Base-by-base conservation (phyloP, 2,113 vertebrate genomes). In the Otis tarda region DNA sequence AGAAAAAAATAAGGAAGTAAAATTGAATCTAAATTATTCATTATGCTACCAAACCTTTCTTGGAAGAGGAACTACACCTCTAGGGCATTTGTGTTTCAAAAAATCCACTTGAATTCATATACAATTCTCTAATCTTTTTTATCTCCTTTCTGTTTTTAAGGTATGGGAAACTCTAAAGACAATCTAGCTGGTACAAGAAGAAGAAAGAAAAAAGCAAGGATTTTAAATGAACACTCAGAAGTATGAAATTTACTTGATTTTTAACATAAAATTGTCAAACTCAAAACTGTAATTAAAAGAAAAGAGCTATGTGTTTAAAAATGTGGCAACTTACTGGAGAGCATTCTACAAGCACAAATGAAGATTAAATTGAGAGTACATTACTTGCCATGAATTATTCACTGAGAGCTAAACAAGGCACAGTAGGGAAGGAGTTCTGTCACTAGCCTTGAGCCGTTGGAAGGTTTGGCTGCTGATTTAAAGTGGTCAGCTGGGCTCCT, bases 371-470 rank as follows among this genome's bases (percentile, higher is more conserved):
- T 78, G 56, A 79, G 93, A 82, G 61, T 83, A 56, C 43, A 68
- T 92, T 92, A 75, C 79, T 90, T 68, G 56, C 43, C 57, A 89
- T 95, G 45, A 96, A 95, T 94, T 94, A 96, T 95, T 95, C 78
- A 93, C 47, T 59, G 37, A 73, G 25, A 64, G 22, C 60, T 95
- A 88, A 93, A 92, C 23, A 79, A 57, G 20, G 25, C 41, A 85
- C 41, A 83, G 13, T 19, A 83, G 55, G 50, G 81, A 77, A 73
- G 39, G 39, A 52, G 28, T 86, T 83, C 93, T 96, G 37, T 89
- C 64, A n/a, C 45, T 43, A 83, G 85, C 50, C 45, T 45, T 55
- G 27, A 93, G 41, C 25, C 74, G 24, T 56, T 2, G 2, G 30
- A 68, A 83, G 56, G 33, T 85, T 81, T 83, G 47, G 50, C 50